phyloP scores from a whole-genome alignment of 2,113 vertebrate species.

The Charina bottae region DNA sequence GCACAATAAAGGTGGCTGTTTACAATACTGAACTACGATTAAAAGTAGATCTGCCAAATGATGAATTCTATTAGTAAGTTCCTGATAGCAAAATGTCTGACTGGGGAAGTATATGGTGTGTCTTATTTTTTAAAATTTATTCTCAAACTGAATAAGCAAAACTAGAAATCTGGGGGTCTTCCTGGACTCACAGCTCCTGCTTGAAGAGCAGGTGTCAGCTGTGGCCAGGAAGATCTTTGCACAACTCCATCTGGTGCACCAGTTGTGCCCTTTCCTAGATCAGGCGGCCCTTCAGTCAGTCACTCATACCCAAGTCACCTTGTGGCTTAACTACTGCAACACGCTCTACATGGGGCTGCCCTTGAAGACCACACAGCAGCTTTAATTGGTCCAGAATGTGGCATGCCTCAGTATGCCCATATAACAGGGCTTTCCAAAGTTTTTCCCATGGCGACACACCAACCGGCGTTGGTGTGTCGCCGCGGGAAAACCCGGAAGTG shows the following conservation, averaged over 20 bases:
- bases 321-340: neutral
- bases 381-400: neutral
- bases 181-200: neutral
- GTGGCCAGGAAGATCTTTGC: neutral
- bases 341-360: neutral
- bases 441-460: too few species aligned
- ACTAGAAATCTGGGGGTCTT: neutral
- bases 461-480: too few species aligned
- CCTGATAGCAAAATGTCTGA: neutral
- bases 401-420: neutral
- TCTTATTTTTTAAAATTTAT: neutral
- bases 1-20: conserved; percentile 1
- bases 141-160: neutral
- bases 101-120: neutral
- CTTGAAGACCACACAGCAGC: neutral
- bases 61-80: neutral
- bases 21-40: neutral
- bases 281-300: neutral
- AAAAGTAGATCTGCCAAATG: neutral
- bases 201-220: neutral
- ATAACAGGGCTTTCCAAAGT: too few species aligned
- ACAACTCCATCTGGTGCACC: neutral
- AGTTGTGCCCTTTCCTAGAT: neutral
- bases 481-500: too few species aligned
- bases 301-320: neutral